phyloP scores from a whole-genome alignment of 2,888 invertebrate genomes.

The Subacronicta megacephala region DNA sequence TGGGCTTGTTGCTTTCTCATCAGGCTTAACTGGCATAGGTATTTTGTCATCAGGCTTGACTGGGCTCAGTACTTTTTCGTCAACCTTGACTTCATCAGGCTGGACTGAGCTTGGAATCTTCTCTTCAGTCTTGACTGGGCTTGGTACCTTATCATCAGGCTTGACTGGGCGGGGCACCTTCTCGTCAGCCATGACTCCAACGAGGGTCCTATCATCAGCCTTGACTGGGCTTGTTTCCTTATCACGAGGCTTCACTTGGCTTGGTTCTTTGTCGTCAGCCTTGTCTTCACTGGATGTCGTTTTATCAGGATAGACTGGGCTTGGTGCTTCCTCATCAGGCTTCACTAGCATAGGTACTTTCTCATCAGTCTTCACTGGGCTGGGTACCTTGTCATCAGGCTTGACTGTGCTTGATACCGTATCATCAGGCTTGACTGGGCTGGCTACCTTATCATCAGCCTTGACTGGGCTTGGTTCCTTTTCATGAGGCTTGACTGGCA shows the following conservation, averaged over 20 bases:
- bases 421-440: neutral
- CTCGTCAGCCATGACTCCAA: neutral
- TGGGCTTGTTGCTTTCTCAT: too few relatives aligned
- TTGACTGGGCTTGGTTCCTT: neutral
- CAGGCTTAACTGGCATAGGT: neutral
- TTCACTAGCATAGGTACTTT: neutral
- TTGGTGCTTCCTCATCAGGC: neutral
- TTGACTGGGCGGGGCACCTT: neutral
- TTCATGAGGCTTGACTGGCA: neutral
- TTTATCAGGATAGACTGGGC: neutral
- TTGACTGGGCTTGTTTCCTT: neutral
- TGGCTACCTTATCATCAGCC: neutral
- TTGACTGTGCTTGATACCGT: neutral
- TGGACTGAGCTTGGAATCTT: neutral
- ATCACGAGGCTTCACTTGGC: neutral
- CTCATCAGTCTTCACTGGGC: neutral
- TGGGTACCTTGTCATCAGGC: neutral
- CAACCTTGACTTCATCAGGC: neutral
- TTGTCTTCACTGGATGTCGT: neutral
- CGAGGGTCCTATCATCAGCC: neutral
- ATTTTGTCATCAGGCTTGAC: slow-evolving; percentile 3
- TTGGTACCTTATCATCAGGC: neutral
- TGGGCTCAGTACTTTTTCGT: neutral
- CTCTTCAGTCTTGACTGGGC: neutral
- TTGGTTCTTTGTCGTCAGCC: neutral